Evolutionary conservation across 2,888 invertebrate genomes (phyloP).

Genomic region (Syrphus vitripennis): DNA sequence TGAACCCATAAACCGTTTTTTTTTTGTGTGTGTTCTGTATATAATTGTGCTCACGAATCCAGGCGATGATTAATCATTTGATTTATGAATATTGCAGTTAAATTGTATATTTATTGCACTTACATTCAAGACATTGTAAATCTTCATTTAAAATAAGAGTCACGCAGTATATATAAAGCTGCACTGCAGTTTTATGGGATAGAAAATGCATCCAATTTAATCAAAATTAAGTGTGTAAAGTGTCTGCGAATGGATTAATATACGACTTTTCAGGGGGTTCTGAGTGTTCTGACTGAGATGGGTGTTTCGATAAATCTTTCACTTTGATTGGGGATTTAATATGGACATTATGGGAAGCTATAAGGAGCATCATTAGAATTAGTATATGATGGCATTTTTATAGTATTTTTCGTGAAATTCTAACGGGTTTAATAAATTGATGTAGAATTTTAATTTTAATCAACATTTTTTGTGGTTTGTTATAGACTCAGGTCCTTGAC

Average conservation of each 20-base stretch:
- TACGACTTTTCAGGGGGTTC: slow-evolving; percentile 6
- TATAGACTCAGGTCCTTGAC: no score
- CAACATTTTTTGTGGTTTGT: no score
- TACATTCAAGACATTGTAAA: slow-evolving; percentile 64
- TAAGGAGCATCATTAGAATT: slow-evolving; percentile 20
- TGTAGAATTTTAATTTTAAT: slow-evolving; percentile 14
- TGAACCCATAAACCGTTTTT: slow-evolving; percentile 37
- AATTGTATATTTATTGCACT: slow-evolving; percentile 71
- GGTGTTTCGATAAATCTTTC: slow-evolving; percentile 49
- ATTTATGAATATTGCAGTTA: slow-evolving; percentile 67
- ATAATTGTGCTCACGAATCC: no score
- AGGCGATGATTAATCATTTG: slow-evolving; percentile 67
- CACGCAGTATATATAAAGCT: no score
- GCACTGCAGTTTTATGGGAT: slow-evolving; percentile 1
- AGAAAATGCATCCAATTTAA: slow-evolving; percentile 44
- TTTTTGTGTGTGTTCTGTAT: background rate
- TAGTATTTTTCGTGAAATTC: background rate
- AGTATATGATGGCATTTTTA: background rate
- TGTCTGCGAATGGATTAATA: slow-evolving; percentile 9
- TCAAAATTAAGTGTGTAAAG: slow-evolving; percentile 22
- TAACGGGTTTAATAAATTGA: slow-evolving; percentile 20
- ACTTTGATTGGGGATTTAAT: background rate
- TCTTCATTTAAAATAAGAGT: slow-evolving; percentile 54
- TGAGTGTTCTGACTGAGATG: background rate
- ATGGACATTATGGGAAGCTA: background rate